These are phyloP conservation scores for Vicugna pacos DNA, from an alignment of 2,113 vertebrate species.

Conservation along the genomic window DNA sequence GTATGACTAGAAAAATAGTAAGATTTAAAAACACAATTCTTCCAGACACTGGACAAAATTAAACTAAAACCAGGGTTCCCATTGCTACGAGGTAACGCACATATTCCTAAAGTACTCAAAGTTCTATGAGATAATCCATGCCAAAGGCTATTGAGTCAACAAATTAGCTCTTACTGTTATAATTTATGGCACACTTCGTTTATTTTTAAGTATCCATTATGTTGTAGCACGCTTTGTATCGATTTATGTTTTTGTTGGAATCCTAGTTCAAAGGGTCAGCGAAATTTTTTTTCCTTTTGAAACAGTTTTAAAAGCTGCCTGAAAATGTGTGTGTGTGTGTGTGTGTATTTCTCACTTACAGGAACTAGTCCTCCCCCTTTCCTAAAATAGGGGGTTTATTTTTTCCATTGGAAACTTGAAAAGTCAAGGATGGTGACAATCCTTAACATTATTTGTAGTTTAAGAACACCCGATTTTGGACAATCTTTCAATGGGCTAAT, in stretches of 20 bases:
- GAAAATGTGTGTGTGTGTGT: neutral
- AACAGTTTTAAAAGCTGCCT: constrained; percentile 15
- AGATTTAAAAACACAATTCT: neutral
- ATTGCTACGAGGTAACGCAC: neutral
- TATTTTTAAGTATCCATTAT: neutral
- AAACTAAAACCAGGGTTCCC: neutral
- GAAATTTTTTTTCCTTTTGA: neutral
- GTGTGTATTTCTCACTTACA: neutral
- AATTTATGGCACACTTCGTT: neutral
- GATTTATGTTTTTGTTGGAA: constrained; percentile 16
- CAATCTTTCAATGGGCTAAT: neutral
- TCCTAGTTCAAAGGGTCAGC: neutral
- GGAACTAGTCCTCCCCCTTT: neutral
- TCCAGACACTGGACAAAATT: neutral
- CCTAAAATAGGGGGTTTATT: neutral
- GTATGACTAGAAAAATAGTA: neutral
- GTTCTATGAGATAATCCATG: neutral
- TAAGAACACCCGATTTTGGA: neutral
- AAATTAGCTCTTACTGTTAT: neutral
- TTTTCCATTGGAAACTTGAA: neutral
- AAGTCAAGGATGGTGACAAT: neutral
- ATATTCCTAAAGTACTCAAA: neutral
- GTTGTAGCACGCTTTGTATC: neutral
- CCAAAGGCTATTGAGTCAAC: neutral
- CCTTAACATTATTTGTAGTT: neutral